A percentile compares a stretch with the other conserved stretches of the same genome.
These are phyloP conservation scores for Coptodon bakossiorum DNA, from an alignment of 2,113 vertebrate genomes.

Conservation along the genomic window DNA sequence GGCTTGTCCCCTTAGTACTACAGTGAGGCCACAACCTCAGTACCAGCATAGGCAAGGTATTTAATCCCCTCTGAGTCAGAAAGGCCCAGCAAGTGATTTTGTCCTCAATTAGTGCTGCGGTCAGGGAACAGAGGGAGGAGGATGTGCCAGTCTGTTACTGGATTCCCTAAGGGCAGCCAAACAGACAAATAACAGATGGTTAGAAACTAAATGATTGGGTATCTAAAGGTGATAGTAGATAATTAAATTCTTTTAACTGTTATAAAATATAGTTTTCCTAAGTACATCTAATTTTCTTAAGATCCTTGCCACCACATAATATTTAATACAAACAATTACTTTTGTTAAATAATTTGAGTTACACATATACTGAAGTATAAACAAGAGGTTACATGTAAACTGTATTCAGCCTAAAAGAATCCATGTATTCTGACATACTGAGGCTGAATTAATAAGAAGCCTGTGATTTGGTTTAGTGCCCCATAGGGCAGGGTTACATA, in stretches of 20 bases:
- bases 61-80: conserved; percentile 43
- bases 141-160: neutral
- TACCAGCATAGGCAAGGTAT: neutral
- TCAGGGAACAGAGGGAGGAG: neutral
- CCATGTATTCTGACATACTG: neutral
- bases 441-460: neutral
- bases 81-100: conserved; percentile 26
- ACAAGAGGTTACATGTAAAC: neutral
- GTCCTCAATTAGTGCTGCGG: conserved; percentile 22
- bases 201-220: neutral
- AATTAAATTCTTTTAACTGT: neutral
- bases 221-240: neutral
- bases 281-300: neutral
- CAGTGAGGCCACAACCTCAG: neutral
- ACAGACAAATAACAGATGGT: neutral
- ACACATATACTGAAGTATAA: neutral
- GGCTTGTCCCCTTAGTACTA: neutral
- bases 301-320: neutral
- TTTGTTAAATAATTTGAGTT: neutral
- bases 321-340: neutral
- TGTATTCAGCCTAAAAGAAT: neutral
- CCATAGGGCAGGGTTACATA: neutral
- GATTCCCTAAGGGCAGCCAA: neutral
- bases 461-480: neutral
- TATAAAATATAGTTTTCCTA: neutral